Evolutionary conservation across 2,888 invertebrate species (phyloP), one percentile per base, ranked within the genome.

Genomic region (Helobdella robusta): DNA sequence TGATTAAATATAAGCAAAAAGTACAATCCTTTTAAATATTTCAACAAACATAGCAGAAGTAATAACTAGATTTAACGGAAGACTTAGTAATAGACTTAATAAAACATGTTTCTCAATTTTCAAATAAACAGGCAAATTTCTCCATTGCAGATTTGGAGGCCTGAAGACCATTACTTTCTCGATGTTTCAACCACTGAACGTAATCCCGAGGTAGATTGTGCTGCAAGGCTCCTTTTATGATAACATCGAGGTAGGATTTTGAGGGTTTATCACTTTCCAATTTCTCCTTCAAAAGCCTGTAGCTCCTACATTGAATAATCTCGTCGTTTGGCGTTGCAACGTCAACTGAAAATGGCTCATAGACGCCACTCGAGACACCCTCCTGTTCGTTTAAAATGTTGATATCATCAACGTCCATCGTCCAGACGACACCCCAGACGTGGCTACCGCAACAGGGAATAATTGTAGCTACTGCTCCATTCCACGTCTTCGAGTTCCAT

Each of bases 231-330:
- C 68, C 68, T 20, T 64, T 35, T 18, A 66, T 30, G 23, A 68
- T 68, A 28, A 68, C 68, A 44, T 54, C 46, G 40, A 66, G 30
- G 54, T 68, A 68, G 23, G 66, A 64, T 8, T 56, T 61, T 5
- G 68, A 68, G 8, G 68, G 68, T 64, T 59, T 46, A 25, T 48
- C 23, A 35, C 50, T 50, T 32, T 34, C 23, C 18, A 25, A 40
- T n/a, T 44, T 60, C 32, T 23, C 20, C 8, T 34, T 50, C 50
- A 65, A 30, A 46, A 65, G 50, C n/a, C 32, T 23, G 28, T 65
- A 65, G 28, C 40, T 56, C 34, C 58, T 30, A 58, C 65, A 65
- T 25, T 30, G 28, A 23, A 65, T 25, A 28, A 56, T 34, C 20
- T 44, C n/a, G 15, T 20, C 34, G 25, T 30, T n/a, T 8, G n/a